These are phyloP conservation scores for Slavum lentiscoides DNA, from an alignment of 2,888 invertebrate genomes.

Conservation along the genomic window DNA sequence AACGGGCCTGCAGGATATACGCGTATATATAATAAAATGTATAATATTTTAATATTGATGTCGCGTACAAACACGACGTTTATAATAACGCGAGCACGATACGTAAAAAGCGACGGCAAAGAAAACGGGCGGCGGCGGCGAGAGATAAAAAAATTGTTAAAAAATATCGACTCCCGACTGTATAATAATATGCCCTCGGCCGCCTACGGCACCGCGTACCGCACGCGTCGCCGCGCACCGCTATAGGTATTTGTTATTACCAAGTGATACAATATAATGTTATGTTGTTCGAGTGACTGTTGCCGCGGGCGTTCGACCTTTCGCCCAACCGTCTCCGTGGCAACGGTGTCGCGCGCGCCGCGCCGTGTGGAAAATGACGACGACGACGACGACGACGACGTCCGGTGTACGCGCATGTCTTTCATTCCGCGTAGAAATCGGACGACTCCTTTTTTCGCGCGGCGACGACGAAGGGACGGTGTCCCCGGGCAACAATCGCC, in stretches of 20 bases:
- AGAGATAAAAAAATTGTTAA: not conserved
- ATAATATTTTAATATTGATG: too few species aligned
- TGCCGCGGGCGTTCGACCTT: conserved; percentile 50
- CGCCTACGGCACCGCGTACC: not conserved
- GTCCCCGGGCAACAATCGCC: too few species aligned
- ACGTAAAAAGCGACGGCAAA: too few species aligned
- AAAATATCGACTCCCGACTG: conserved; percentile 24
- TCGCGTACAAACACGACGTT: too few species aligned
- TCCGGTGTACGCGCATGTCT: conserved; percentile 47
- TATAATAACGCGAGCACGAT: too few species aligned
- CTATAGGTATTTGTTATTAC: conserved; percentile 33
- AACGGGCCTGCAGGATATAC: too few species aligned
- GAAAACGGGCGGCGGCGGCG: not conserved
- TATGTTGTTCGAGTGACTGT: conserved; percentile 41
- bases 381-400: conserved; percentile 33
- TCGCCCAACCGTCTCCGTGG: conserved; percentile 30
- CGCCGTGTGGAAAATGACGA: conserved; percentile 40
- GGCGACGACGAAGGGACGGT: not conserved
- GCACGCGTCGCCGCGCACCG: not conserved
- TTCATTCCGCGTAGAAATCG: not conserved
- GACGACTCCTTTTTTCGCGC: conserved; percentile 20
- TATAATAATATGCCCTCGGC: too few species aligned
- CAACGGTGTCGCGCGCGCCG: conserved; percentile 20
- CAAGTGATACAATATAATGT: conserved; percentile 41
- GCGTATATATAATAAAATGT: too few species aligned